A percentile compares a stretch with the other conserved stretches of the same genome.
phyloP scores from a whole-genome alignment of 2,888 invertebrate genomes.

The Athrips mouffetella region DNA sequence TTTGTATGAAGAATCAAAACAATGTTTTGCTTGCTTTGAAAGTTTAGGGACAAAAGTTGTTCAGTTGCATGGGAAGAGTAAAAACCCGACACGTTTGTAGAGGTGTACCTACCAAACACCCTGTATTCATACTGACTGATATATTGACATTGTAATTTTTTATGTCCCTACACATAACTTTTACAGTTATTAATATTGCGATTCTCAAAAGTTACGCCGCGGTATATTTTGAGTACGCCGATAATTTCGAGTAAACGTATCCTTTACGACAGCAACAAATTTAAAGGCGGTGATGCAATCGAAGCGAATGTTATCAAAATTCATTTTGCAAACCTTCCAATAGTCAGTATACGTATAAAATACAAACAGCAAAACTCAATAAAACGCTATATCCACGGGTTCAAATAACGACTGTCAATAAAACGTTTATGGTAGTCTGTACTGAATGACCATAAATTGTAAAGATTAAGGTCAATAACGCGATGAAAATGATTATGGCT shows the following conservation, averaged over 20 bases:
- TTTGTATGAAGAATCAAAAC: no score
- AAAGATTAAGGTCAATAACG: conserved; percentile 73
- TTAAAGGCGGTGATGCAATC: not conserved
- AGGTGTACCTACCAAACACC: no score
- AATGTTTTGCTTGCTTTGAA: no score
- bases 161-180: not conserved
- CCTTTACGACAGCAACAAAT: not conserved
- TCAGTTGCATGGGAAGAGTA: no score
- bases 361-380: conserved; percentile 41
- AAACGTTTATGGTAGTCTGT: conserved; percentile 67
- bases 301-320: not conserved
- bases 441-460: conserved; percentile 70
- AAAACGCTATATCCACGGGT: conserved; percentile 50
- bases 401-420: conserved; percentile 67
- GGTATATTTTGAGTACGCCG: not conserved
- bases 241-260: not conserved
- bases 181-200: not conserved
- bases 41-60: no score
- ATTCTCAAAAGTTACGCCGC: not conserved
- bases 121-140: not conserved
- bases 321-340: not conserved
- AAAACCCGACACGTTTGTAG: no score
- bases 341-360: conserved; percentile 8
- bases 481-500: conserved; percentile 66
- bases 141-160: not conserved